phyloP scores from a whole-genome alignment of 2,113 vertebrate genomes.

The Prunella fulvescens region DNA sequence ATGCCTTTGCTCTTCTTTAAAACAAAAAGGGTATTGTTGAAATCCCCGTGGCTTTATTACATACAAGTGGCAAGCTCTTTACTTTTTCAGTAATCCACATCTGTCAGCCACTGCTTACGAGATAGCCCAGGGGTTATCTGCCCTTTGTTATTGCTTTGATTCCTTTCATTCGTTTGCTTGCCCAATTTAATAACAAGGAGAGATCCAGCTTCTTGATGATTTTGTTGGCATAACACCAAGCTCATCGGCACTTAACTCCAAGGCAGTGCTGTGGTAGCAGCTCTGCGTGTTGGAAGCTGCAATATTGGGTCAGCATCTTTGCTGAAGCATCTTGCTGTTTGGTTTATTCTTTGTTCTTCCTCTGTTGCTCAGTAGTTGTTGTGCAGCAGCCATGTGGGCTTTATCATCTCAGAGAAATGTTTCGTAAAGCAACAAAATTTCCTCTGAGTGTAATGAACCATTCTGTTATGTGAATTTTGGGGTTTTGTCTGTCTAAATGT shows the following conservation, averaged over 20 bases:
- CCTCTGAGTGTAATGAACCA: conserved; percentile 49
- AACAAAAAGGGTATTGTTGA: conserved; percentile 53
- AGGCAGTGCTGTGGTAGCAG: not conserved
- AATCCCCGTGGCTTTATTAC: conserved; percentile 65
- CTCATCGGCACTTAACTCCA: conserved; percentile 10
- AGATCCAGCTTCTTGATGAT: conserved; percentile 51
- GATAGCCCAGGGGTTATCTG: conserved; percentile 53
- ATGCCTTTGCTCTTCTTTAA: conserved; percentile 56
- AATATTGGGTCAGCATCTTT: conserved; percentile 28
- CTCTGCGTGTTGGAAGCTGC: not conserved
- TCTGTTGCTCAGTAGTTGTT: conserved; percentile 29
- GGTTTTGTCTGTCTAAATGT: conserved; percentile 30
- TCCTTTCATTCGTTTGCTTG: conserved; percentile 61
- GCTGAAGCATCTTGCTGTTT: conserved; percentile 8
- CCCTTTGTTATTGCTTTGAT: conserved; percentile 63
- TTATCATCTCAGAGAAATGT: conserved; percentile 22
- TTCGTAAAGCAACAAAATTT: conserved; percentile 32
- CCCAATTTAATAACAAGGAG: conserved; percentile 62
- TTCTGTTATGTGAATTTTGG: conserved; percentile 31
- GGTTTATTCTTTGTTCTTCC: conserved; percentile 38
- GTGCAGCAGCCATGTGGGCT: conserved; percentile 31
- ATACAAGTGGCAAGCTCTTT: conserved; percentile 63
- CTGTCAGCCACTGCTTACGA: conserved; percentile 64
- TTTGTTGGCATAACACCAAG: conserved; percentile 53
- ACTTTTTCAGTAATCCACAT: conserved; percentile 64